Conservation (phyloP, 2,113 vertebrate species). For the Oryctolagus cuniculus region mOryCun1.1 NC_091435.1:138018001-138018500, state of each 20-base stretch:
- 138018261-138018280: not conserved
- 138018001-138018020: conserved; percentile 2
- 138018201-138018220: not conserved
- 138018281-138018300: not conserved
- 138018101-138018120: not conserved
- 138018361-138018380: conserved; percentile 23
- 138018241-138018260: conserved; percentile 16
- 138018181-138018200: not conserved
- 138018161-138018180: not conserved
- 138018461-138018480: conserved; percentile 55
- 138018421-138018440: conserved; percentile 41
- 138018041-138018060: not conserved
- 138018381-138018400: not conserved
- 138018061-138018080: not conserved
- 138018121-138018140: not conserved
- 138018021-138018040: not conserved
- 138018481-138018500: conserved; percentile 14
- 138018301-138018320: not conserved
- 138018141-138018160: not conserved
- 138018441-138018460: not conserved
- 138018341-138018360: not conserved
- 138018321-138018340: not conserved
- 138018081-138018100: not conserved
- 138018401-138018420: conserved; percentile 35
- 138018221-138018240: not conserved